Evolutionary conservation across 2,888 invertebrate genomes (phyloP).

Genomic region (Sarcophaga carnaria): DNA sequence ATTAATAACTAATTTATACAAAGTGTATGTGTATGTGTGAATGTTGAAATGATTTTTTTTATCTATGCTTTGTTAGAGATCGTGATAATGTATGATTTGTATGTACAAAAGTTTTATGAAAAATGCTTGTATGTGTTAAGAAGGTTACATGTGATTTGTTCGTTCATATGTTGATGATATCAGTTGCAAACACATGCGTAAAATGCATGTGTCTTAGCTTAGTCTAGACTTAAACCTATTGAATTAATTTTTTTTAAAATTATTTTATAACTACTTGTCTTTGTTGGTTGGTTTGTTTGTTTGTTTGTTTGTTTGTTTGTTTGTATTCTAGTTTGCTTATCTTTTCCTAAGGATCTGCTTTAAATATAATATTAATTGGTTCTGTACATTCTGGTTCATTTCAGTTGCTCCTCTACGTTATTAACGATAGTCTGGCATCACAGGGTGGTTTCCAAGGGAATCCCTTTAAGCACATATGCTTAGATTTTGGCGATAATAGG

Average conservation of each 20-base stretch:
- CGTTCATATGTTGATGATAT: neutral
- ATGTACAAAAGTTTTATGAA: slow-evolving; percentile 34
- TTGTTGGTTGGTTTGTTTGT: slow-evolving; percentile 65
- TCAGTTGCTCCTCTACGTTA: neutral
- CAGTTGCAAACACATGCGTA: slow-evolving; percentile 43
- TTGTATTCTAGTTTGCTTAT: neutral
- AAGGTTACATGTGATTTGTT: too few species aligned
- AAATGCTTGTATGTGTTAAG: neutral
- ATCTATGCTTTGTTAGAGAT: slow-evolving; percentile 39
- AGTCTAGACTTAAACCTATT: slow-evolving; percentile 17
- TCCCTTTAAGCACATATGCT: slow-evolving; percentile 76
- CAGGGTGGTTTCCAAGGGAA: slow-evolving; percentile 72
- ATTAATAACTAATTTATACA: slow-evolving; percentile 50
- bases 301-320: slow-evolving; percentile 55
- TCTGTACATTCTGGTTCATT: slow-evolving; percentile 50
- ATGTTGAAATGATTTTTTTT: neutral
- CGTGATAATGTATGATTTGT: slow-evolving; percentile 9
- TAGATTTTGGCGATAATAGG: slow-evolving; percentile 75
- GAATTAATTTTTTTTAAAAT: neutral
- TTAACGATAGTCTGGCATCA: slow-evolving; percentile 75
- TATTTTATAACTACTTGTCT: slow-evolving; percentile 60
- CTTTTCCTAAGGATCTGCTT: neutral
- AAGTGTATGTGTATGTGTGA: neutral
- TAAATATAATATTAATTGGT: slow-evolving; percentile 47
- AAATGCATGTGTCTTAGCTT: slow-evolving; percentile 56